Evolutionary conservation across 2,888 invertebrate species (phyloP).

Genomic region (Pherbina coryleti): DNA sequence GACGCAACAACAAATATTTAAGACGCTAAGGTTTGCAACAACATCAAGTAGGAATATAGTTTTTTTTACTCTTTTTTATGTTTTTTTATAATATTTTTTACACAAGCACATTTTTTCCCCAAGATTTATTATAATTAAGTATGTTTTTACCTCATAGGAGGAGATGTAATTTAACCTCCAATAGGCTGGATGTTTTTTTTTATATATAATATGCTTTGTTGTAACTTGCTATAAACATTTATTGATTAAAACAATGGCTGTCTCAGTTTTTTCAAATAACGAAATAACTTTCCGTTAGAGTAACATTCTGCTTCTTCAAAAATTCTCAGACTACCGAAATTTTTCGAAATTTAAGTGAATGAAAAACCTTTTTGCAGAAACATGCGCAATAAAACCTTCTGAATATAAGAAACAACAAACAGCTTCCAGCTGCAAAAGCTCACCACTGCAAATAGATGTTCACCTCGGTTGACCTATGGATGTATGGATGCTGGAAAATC

Average conservation of each 20-base stretch:
- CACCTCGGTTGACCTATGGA: slow-evolving; percentile 33
- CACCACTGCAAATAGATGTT: not conserved
- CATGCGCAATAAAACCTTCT: slow-evolving; percentile 27
- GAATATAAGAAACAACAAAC: not conserved
- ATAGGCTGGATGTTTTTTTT: too few species aligned
- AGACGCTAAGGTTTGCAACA: too few species aligned
- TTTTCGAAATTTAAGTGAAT: slow-evolving; percentile 23
- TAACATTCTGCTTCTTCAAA: not conserved
- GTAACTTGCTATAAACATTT: not conserved
- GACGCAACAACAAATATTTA: too few species aligned
- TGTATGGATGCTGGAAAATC: not conserved
- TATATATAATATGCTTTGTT: too few species aligned
- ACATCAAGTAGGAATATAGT: too few species aligned
- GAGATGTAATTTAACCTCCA: too few species aligned
- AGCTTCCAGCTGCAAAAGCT: not conserved
- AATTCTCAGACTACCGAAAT: not conserved
- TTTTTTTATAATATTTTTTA: too few species aligned
- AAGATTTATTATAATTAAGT: too few species aligned
- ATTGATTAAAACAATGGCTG: not conserved
- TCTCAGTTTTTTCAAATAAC: not conserved
- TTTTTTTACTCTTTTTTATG: too few species aligned
- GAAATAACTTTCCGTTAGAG: not conserved
- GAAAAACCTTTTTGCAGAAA: slow-evolving; percentile 38
- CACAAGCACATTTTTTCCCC: too few species aligned
- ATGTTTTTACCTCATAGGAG: too few species aligned